Base-by-base conservation (phyloP, 1,140 invertebrate species). In the Manduca sexta region DNA sequence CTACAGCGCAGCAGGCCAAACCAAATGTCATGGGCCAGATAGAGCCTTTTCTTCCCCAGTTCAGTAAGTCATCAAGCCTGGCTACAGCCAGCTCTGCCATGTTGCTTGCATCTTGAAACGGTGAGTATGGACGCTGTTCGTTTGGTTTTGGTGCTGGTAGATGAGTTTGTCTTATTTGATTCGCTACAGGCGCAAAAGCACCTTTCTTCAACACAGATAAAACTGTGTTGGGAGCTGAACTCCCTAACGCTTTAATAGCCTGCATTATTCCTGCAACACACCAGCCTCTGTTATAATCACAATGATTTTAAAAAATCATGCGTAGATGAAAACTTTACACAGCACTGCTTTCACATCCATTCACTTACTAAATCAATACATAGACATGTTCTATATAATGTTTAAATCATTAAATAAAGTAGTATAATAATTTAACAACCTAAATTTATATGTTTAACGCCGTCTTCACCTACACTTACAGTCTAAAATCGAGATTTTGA, bases 21-120 rank as follows among this genome's bases (percentile, higher is more conserved):
- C 97, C 97, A 88, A 99, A 99, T 18, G 96, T 99, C 84, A 98
- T 88, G 0, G 97, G 98, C 97, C 96, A 99, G 3, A 98, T 75
- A 0, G 95, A 99, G 72, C 91, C 91, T 86, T 96, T 97, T 60
- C 97, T 89, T 35, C 94, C 96, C 95, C 97, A 98, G 81, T 99
- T 99, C 0, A 99, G 63, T 5, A 99, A 76, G 87, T 99, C 98
- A 75, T 99, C 98, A 0, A 97, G 68, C 79, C 95, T 86, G 3
- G 94, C 94, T 12, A 95, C 65, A 11, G 92, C 91, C 88, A 90
- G 94, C 76, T 95, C 94, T 21, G 88, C 92, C 70, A 89, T 88
- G 74, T 90, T 94, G 44, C 82, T 87, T 1, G 90, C 89, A 45
- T 92, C 89, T 80, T 93, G 91, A 76, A 96, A 96, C 0, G 95